Evolutionary conservation across 1,140 invertebrate genomes (phyloP).

Genomic region (Thereuonema tuberculata): DNA sequence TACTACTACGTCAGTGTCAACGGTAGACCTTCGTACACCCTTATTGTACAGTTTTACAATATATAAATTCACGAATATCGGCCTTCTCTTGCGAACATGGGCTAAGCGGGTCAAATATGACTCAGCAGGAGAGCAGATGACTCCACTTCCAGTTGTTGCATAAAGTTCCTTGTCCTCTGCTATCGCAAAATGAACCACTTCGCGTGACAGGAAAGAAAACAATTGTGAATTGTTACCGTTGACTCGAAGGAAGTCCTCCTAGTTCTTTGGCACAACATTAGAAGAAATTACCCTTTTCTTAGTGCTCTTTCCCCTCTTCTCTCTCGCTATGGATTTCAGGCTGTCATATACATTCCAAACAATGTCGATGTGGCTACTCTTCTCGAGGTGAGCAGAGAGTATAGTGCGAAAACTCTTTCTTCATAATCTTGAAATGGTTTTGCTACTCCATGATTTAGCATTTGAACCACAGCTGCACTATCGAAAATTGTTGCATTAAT

Average conservation of each 20-base stretch:
- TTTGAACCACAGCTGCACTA: background rate
- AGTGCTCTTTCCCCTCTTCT: background rate
- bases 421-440: background rate
- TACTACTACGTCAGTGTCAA: background rate
- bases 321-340: background rate
- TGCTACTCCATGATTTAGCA: no score
- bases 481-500: no score
- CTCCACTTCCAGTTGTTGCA: background rate
- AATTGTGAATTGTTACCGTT: background rate
- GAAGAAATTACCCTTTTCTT: background rate
- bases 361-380: no score
- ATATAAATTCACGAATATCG: background rate
- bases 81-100: background rate
- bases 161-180: background rate
- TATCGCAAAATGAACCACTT: background rate
- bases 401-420: background rate
- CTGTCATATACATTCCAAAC: no score
- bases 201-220: background rate
- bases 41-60: background rate
- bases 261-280: background rate
- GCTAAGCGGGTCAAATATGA: background rate
- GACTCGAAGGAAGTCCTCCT: background rate
- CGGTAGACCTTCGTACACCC: background rate
- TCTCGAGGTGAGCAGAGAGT: no score
- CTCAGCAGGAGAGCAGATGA: background rate